These are phyloP conservation scores for Montifringilla adamsi DNA, from an alignment of 2,113 vertebrate species.

Conservation along the genomic window DNA sequence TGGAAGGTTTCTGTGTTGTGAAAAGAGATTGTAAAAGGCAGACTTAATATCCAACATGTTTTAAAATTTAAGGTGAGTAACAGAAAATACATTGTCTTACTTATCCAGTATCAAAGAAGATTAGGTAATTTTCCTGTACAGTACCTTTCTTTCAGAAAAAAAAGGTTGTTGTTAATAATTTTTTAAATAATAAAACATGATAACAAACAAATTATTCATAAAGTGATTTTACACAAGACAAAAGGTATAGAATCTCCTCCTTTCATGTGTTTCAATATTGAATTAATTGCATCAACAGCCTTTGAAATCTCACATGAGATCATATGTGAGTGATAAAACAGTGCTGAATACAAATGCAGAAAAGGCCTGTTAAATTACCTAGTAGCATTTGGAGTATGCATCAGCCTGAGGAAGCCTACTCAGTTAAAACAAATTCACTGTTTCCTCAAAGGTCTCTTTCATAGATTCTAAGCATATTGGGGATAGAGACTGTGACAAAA, in stretches of 20 bases:
- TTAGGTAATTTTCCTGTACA: background rate
- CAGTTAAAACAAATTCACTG: background rate
- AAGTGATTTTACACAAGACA: background rate
- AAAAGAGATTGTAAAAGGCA: background rate
- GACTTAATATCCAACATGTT: background rate
- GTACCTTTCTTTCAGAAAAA: background rate
- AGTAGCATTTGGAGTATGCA: background rate
- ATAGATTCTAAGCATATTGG: background rate
- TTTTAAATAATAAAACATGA: background rate
- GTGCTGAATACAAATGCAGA: background rate
- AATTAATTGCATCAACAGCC: background rate
- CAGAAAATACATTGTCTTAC: background rate
- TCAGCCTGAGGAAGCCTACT: background rate
- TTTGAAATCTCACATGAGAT: background rate
- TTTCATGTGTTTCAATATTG: background rate
- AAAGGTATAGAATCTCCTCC: background rate
- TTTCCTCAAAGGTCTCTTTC: background rate
- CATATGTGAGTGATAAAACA: background rate
- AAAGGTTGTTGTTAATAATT: rapidly evolving
- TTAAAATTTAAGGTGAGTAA: background rate
- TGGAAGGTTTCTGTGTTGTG: background rate
- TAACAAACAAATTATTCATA: background rate
- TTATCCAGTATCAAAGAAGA: background rate
- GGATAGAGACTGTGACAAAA: background rate
- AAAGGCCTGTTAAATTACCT: background rate